phyloP scores from a whole-genome alignment of 2,888 invertebrate species.

The Melitaea athalia region DNA sequence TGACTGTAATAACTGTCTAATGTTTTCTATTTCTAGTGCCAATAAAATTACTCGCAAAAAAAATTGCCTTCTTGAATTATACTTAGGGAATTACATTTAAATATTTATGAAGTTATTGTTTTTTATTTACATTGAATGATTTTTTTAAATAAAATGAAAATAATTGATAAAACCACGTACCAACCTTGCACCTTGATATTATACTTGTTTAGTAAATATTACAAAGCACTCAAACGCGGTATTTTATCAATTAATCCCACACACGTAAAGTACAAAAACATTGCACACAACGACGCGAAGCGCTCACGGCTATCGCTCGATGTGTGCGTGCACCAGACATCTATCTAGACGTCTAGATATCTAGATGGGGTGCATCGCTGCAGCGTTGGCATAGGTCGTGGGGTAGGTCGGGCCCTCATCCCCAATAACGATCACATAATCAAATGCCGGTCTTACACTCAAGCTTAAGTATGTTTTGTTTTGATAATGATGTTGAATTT shows the following conservation, averaged over 20 bases:
- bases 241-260: slow-evolving; percentile 32
- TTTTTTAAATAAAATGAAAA: not conserved
- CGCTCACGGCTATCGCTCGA: slow-evolving; percentile 11
- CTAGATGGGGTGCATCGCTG: slow-evolving; percentile 67
- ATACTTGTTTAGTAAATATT: slow-evolving; percentile 24
- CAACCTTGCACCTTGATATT: not conserved
- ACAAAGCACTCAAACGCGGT: slow-evolving; percentile 12
- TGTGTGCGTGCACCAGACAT: slow-evolving; percentile 50
- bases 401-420: slow-evolving; percentile 58
- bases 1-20: not conserved
- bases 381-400: slow-evolving; percentile 76
- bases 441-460: slow-evolving; percentile 53
- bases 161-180: not conserved
- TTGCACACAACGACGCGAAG: slow-evolving; percentile 24
- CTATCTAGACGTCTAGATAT: slow-evolving; percentile 64
- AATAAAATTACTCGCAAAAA: not conserved
- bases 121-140: no score
- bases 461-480: slow-evolving; percentile 35
- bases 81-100: not conserved
- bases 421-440: slow-evolving; percentile 59
- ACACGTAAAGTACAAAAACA: slow-evolving; percentile 15
- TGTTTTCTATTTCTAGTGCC: not conserved
- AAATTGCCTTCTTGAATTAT: not conserved
- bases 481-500: slow-evolving; percentile 27
- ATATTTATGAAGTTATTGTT: not conserved